These are phyloP conservation scores for Dermochelys coriacea DNA, from an alignment of 2,797 vertebrate genomes.

Conservation along the genomic window DNA sequence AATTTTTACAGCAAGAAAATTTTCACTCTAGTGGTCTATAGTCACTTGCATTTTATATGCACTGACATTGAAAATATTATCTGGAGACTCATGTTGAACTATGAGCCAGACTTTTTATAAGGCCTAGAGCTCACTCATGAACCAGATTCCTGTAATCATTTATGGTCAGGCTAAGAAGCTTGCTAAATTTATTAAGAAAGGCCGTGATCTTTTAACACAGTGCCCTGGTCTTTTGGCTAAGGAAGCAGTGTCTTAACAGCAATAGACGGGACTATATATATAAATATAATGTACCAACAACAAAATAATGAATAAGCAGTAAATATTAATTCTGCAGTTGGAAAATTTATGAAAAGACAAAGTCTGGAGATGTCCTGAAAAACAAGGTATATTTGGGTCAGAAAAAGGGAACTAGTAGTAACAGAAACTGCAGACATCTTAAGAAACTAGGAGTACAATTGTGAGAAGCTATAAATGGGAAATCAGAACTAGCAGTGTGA, in stretches of 20 bases:
- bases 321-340: neutral
- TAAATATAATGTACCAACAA: too few relatives aligned
- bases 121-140: neutral
- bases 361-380: neutral
- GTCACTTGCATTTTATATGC: neutral
- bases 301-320: too few relatives aligned
- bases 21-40: neutral
- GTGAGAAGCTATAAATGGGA: neutral
- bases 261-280: too few relatives aligned
- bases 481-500: neutral
- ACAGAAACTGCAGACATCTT: neutral
- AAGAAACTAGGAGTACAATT: neutral
- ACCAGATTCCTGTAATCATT: neutral
- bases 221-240: neutral
- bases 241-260: neutral
- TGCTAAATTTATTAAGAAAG: neutral
- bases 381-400: neutral
- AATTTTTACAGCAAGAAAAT: neutral
- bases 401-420: neutral
- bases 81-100: neutral
- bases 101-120: neutral
- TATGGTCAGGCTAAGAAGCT: neutral
- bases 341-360: neutral
- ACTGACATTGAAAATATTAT: neutral
- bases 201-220: neutral